phyloP scores from a whole-genome alignment of 2,888 invertebrate species.

The Hirtodrosophila duncani region DNA sequence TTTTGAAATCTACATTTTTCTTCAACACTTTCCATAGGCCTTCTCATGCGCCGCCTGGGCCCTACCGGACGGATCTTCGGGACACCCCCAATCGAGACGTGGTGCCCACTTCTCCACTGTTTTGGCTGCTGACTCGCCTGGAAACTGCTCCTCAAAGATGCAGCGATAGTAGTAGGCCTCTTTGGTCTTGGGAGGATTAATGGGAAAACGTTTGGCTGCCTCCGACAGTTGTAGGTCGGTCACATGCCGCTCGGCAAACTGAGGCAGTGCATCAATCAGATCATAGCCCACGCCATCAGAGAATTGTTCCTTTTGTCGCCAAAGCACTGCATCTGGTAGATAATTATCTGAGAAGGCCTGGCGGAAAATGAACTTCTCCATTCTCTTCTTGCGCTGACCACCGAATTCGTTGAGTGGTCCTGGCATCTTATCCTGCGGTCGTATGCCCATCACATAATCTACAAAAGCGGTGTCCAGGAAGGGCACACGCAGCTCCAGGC shows the following conservation, averaged over 20 bases:
- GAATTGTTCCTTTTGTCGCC: conserved; percentile 95
- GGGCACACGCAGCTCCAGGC: conserved; percentile 91
- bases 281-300: conserved; percentile 75
- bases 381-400: conserved; percentile 45
- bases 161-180: conserved; percentile 85
- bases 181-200: conserved; percentile 85
- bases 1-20: too few species aligned
- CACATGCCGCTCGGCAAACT: conserved; percentile 81
- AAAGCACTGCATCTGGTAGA: conserved; percentile 89
- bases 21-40: conserved; percentile 20
- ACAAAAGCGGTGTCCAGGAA: conserved; percentile 92
- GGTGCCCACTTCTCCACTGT: conserved; percentile 74
- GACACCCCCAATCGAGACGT: conserved; percentile 74
- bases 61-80: conserved; percentile 73
- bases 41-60: conserved; percentile 63
- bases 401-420: conserved; percentile 53
- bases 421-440: conserved; percentile 84
- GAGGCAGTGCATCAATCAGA: conserved; percentile 69
- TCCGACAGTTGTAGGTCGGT: conserved; percentile 80
- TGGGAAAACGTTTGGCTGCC: conserved; percentile 80
- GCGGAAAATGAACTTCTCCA: conserved; percentile 90
- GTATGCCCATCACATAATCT: conserved; percentile 86
- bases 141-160: conserved; percentile 70
- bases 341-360: conserved; percentile 86
- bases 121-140: conserved; percentile 58